Conservation (phyloP, 2,113 vertebrate genomes). For the Scomber japonicus region DNA sequence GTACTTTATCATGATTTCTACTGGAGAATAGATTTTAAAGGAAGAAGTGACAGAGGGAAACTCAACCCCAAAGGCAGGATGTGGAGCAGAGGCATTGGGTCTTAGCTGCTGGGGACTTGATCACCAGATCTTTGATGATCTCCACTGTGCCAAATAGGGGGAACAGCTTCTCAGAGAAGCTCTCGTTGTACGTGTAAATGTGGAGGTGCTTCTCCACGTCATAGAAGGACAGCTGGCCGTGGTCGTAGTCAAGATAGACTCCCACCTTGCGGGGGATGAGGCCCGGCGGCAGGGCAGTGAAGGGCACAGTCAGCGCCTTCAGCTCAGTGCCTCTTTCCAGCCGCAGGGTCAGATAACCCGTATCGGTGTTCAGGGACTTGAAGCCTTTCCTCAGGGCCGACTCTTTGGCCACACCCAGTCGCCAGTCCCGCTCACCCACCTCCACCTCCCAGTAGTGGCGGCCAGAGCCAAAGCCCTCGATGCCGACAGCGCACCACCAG, state of each 20-base stretch:
- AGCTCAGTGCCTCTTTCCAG: constrained; percentile 86
- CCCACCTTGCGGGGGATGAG: constrained; percentile 84
- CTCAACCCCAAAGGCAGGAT: constrained; percentile 82
- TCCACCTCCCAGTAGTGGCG: constrained; percentile 89
- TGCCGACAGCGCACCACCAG: constrained; percentile 86
- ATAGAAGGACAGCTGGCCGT: constrained; percentile 86
- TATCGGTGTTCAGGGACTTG: constrained; percentile 85
- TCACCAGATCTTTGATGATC: constrained; percentile 85
- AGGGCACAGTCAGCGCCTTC: constrained; percentile 86
- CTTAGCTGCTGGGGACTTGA: constrained; percentile 73
- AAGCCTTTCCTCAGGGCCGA: constrained; percentile 89
- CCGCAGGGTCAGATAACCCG: constrained; percentile 84
- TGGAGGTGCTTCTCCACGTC: constrained; percentile 80
- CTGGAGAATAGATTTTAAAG: constrained; percentile 24
- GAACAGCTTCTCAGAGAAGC: constrained; percentile 82
- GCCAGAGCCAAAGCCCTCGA: constrained; percentile 79
- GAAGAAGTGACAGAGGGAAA: background rate
- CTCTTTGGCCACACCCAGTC: constrained; percentile 92
- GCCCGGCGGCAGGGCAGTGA: constrained; percentile 77
- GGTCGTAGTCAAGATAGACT: constrained; percentile 83
- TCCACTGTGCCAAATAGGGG: constrained; percentile 87
- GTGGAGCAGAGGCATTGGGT: constrained; percentile 75
- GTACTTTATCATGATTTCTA: constrained; percentile 47
- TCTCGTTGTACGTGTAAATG: constrained; percentile 86
- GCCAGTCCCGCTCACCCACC: constrained; percentile 91